Evolutionary conservation across 2,888 invertebrate species (phyloP), one percentile per base, ranked within the genome.

Genomic region (Carcina quercana): DNA sequence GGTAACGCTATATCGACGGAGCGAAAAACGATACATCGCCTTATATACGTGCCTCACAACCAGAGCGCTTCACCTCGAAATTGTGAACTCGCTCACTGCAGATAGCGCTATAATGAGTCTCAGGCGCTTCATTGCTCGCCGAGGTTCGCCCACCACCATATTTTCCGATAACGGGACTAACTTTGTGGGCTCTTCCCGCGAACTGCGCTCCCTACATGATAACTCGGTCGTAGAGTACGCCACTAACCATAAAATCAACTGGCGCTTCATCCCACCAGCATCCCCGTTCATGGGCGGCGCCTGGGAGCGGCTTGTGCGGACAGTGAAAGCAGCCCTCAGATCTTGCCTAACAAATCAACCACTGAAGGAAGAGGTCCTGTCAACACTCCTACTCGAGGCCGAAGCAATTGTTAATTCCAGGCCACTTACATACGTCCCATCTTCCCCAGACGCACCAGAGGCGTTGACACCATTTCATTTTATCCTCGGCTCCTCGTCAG

Each of bases 91-190:
- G 6, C 6, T 38, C 1, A 8, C 15, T 4, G 13, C 35, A 14
- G 32, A 38, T 15, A 27, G 25, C 1, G 21, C 32, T 1, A 35
- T 35, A 12, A 32, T 34, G 34, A 35, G 32, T 4, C 6, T 38
- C 1, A 25, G 34, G 10, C 21, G 44, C 0, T 32, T 44, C 5
- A 37, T 30, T 11, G 35, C 40, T n/a, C 34, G 40, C 1, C 34
- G 40, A 2, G 43, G 40, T 3, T 21, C 22, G 13, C 43, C 43
- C 0, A 3, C 13, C 6, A n/a, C 25, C 1, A 35, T 41, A 5
- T 38, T 25, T 7, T 30, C 28, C 2, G 44, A 43, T 28, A 35
- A 33, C 2, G 43, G 39, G 0, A 41, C 31, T 3, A 39, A 35
- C 14, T 34, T 43, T 15, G 28, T 28, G 7, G 41, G 38, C 1